Evolutionary conservation across 2,888 invertebrate genomes (phyloP), one percentile per base, ranked within the genome.

Genomic region (Rhagonycha fulva): DNA sequence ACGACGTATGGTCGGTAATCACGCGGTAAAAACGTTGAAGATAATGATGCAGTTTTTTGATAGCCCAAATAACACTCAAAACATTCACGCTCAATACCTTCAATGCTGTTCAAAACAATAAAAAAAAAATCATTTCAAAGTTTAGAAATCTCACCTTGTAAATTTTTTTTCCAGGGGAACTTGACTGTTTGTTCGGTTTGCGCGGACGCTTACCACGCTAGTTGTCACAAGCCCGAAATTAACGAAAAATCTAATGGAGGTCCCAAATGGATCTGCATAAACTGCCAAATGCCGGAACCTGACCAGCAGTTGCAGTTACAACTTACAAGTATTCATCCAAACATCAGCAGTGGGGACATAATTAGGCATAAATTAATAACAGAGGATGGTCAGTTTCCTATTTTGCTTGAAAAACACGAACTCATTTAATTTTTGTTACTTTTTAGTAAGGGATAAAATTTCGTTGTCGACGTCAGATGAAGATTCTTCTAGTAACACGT

Each of bases 201-300:
- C 86, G 94, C 95, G 66, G 95, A 96, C 86, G 94, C 94, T 4
- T 97, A 95, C 85, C 97, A 97, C 86, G 90, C 93, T 78, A 88
- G 90, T 32, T 97, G 97, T 84, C 97, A 96, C 84, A 88, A 91
- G 47, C 96, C 96, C 4, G 90, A 91, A 63, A 90, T 94, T 78
- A 87, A 89, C 4, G 91, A 91, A 76, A 89, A 89, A 79, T 83
- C 87, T 63, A 91, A 91, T 84, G 89, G 90, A 12, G 91, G 90
- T 84, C 89, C 90, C 62, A 92, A 92, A 81, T 95, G 95, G 94
- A 90, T 93, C 76, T 95, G 95, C 83, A 90, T 90, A 72, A 93
- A 93, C 80, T 95, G 95, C 81, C 87, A 87, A 78, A 85, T 86
- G 83, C 85, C 87, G 0, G 87, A 88, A 69, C 24, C 63, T 0